Percentiles rank a stretch among this genome's conserved stretches.
phyloP scores from a whole-genome alignment of 2,113 vertebrate genomes.

The Brienomyrus longianalis region DNA sequence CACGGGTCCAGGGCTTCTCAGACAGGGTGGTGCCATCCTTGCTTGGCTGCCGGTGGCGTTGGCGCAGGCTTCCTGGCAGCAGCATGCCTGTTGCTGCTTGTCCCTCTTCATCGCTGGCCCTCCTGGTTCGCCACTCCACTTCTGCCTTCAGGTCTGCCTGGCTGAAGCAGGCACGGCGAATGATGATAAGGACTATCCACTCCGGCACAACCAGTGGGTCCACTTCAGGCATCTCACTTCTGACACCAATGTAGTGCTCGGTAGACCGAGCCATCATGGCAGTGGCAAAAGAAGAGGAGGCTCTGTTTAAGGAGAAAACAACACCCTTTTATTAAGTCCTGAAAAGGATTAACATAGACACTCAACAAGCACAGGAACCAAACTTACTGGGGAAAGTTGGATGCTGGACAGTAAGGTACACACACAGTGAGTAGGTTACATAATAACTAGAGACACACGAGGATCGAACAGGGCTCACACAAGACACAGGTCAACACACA shows the following conservation, averaged over 20 bases:
- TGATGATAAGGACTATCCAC: neutral
- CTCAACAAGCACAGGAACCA: neutral
- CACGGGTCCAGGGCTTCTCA: neutral
- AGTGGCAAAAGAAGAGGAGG: neutral
- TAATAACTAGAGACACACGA: neutral
- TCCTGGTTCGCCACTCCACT: neutral
- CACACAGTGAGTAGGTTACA: neutral
- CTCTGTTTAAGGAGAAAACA: neutral
- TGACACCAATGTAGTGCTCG: neutral
- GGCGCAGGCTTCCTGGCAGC: too few relatives aligned
- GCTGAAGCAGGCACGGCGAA: too few relatives aligned
- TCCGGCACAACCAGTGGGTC: neutral
- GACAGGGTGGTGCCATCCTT: too few relatives aligned
- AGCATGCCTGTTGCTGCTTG: neutral
- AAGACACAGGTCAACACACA: neutral
- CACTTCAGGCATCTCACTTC: neutral
- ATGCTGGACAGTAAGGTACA: neutral
- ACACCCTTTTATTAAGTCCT: neutral
- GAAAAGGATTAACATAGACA: neutral
- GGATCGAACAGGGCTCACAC: too few relatives aligned
- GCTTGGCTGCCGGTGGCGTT: neutral
- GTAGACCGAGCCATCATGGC: too few relatives aligned
- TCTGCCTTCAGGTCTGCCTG: neutral
- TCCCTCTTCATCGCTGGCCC: neutral
- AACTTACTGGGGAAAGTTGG: neutral